Conservation (phyloP, 2,797 vertebrate species). For the Emydoidea blandingii region DNA sequence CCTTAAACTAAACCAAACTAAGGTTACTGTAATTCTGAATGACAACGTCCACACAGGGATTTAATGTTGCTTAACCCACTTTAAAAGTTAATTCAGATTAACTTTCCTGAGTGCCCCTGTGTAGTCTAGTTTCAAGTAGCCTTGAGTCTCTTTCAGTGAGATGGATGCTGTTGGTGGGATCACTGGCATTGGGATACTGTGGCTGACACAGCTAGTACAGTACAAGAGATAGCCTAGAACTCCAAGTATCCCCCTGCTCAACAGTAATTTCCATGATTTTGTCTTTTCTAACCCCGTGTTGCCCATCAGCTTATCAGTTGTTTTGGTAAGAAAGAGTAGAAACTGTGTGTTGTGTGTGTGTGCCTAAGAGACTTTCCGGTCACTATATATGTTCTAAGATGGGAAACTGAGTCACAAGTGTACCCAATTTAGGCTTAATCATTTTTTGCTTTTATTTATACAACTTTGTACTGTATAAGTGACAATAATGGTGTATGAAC, state of each 20-base stretch:
- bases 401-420: no score
- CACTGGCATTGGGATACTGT: not conserved
- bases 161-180: constrained; percentile 3
- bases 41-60: no score
- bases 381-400: no score
- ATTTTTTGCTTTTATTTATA: not conserved
- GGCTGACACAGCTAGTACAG: not conserved
- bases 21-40: no score
- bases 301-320: not conserved
- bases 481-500: not conserved
- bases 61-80: no score
- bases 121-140: no score
- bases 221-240: not conserved
- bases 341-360: not conserved
- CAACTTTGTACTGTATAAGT: not conserved
- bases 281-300: not conserved
- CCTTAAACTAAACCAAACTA: no score
- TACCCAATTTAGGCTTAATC: not conserved
- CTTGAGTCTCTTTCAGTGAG: constrained; percentile 35
- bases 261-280: not conserved
- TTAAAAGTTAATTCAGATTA: no score
- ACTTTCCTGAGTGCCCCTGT: no score
- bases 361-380: constrained; percentile 42
- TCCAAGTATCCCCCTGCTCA: not conserved
- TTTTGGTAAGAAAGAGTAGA: not conserved